Evolutionary conservation across 2,113 vertebrate genomes (phyloP).

Genomic region (Melanerpes formicivorus): DNA sequence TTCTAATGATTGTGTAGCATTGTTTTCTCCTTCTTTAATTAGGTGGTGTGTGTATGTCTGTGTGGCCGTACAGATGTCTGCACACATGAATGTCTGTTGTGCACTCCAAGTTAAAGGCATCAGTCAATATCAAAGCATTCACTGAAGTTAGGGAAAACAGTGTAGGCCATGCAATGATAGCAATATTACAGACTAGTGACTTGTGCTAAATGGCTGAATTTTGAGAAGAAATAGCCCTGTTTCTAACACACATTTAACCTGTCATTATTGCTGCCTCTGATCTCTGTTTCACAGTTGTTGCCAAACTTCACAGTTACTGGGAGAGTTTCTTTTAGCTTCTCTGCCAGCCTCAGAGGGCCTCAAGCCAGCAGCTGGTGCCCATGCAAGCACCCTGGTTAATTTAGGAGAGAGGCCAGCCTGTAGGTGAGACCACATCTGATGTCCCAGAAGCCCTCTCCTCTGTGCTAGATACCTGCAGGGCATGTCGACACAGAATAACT

Average conservation of each 20-base stretch:
- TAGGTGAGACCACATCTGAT: not conserved
- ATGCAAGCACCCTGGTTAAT: not conserved
- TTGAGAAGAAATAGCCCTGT: not conserved
- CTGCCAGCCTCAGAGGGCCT: not conserved
- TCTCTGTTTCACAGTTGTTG: not conserved
- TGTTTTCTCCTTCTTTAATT: not conserved
- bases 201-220: not conserved
- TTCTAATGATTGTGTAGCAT: not conserved
- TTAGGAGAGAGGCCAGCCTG: not conserved
- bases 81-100: not conserved
- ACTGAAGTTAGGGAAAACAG: not conserved
- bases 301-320: not conserved
- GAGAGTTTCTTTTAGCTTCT: not conserved
- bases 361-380: not conserved
- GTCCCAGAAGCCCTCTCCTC: not conserved
- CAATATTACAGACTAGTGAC: not conserved
- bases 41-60: not conserved
- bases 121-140: not conserved
- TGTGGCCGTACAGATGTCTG: not conserved
- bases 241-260: not conserved
- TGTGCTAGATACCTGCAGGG: not conserved
- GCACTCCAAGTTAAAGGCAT: not conserved
- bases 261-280: not conserved
- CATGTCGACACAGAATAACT: not conserved
- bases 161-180: not conserved